Evolutionary conservation across 2,797 vertebrate genomes (phyloP), one percentile per base, ranked within the genome.

Genomic region (Sebastes itinus): DNA sequence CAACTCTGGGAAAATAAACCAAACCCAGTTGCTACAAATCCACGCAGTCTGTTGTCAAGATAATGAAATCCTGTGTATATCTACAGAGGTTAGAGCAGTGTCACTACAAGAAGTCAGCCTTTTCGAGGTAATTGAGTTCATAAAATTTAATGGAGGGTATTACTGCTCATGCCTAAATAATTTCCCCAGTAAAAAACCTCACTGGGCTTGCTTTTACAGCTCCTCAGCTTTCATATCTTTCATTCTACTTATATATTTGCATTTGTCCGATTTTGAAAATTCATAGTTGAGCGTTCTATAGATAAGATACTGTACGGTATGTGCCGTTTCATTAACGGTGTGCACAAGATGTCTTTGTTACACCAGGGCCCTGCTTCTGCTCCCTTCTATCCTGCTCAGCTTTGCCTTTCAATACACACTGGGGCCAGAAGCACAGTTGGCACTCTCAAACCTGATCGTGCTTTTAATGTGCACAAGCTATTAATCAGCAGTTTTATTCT

Each of bases 401-500:
- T 18, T 27, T 22, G 66, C 81, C 27, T 87, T 90, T 80, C 83
- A 86, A 33, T 80, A 23, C 59, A 42, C 75, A 9, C 67, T 10
- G 66, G 85, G 76, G 73, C 84, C 86, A 81, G 70, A 52, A 77
- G 84, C 84, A 73, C 84, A 91, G 86, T 88, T 92, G 88, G 89
- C 81, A 60, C 89, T 80, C 76, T 90, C 85, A 81, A 85, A 85
- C 88, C 80, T 42, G 77, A 88, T 89, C 77, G 77, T 81, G 89
- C 86, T 81, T 94, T 94, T 92, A 93, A 94, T 92, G 90, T 77
- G 74, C 88, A 85, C 83, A 81, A 90, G 88, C 92, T 87, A 94
- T 95, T 92, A 94, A 92, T 94, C 92, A 91, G 92, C 89, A 83
- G 67, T 94, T 94, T 91, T 89, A 91, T 87, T 86, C 83, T 64